Evolutionary conservation across 2,888 invertebrate species (phyloP), one percentile per base, ranked within the genome.

Genomic region (Mycogona germanica): DNA sequence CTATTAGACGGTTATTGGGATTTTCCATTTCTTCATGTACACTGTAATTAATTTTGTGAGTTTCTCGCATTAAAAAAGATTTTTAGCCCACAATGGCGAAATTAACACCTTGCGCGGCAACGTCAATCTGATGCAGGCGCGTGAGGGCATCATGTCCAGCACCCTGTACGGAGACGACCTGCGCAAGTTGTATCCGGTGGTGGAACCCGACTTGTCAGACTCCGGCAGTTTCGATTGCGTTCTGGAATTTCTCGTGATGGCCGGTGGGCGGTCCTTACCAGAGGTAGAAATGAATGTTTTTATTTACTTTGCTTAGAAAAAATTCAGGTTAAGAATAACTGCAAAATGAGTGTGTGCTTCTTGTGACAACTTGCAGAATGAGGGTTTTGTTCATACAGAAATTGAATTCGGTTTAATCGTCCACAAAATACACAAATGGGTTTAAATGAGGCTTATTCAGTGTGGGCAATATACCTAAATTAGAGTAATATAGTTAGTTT

Each of bases 21-120:
- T n/a, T n/a, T n/a, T n/a, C n/a, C n/a, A n/a, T n/a, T n/a, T n/a
- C n/a, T n/a, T n/a, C n/a, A n/a, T n/a, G n/a, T n/a, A n/a, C n/a
- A n/a, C n/a, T n/a, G n/a, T n/a, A n/a, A n/a, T n/a, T n/a, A n/a
- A n/a, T n/a, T n/a, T n/a, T n/a, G n/a, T n/a, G n/a, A n/a, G n/a
- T n/a, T n/a, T n/a, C n/a, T n/a, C 17, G 44, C 30, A 28, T 30
- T 5, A 17, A 38, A 26, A 19, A 29, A 53, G 91, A 68, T 79
- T 87, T 66, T 75, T 98, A 62, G 97, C 97, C 58, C 98, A 98
- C 75, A 98, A 98, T 74, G 98, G 98, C 59, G 98, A 98, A 76
- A 98, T 98, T 71, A 98, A 98, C 75, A 98, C 98, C 14, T 78
- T 98, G 62, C 82, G 96, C 59, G 98, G 98, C 62, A 98, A 98